Conservation (phyloP, 2,797 vertebrate species). For the Threskiornis aethiopicus region DNA sequence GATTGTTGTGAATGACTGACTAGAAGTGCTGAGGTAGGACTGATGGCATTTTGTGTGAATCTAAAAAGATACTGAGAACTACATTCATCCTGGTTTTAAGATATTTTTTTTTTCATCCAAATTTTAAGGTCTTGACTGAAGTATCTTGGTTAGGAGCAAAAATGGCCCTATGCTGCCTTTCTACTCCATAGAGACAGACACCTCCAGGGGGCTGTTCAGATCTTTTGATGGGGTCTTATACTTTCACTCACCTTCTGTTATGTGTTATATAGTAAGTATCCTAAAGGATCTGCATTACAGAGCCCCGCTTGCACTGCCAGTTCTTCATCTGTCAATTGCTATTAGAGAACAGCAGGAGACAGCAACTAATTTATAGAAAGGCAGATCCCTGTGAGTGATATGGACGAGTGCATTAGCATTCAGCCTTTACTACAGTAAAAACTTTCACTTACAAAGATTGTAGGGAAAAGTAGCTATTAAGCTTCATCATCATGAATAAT, state of each 20-base stretch:
- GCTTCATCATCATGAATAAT: constrained; percentile 1
- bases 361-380: background rate
- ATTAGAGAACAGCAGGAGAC: background rate
- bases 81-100: background rate
- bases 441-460: background rate
- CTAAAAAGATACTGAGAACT: background rate
- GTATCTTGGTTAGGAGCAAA: background rate
- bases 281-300: background rate
- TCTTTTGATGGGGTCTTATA: background rate
- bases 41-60: background rate
- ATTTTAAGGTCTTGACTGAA: background rate
- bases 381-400: background rate
- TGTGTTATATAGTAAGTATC: background rate
- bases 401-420: background rate
- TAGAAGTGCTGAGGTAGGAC: background rate
- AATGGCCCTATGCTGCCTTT: background rate
- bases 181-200: background rate
- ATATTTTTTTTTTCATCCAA: background rate
- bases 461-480: background rate
- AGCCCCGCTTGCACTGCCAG: background rate
- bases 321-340: background rate
- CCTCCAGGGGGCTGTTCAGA: background rate
- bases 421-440: background rate
- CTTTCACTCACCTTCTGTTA: background rate
- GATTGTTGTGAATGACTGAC: background rate